Evolutionary conservation across 2,888 invertebrate species (phyloP).

Genomic region (Lacanobia oleracea): DNA sequence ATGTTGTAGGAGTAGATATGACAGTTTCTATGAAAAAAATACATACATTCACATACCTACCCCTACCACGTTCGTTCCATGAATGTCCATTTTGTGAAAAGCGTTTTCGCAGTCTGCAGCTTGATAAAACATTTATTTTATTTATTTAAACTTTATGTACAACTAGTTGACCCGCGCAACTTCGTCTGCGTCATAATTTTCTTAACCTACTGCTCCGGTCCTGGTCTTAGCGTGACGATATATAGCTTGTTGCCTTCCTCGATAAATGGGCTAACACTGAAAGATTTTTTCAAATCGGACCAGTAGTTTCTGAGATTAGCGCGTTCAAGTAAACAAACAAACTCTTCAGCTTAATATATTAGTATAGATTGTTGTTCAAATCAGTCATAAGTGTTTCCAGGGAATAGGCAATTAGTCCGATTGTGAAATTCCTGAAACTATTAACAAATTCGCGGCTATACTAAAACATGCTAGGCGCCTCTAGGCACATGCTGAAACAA

Average conservation of each 20-base stretch:
- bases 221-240: no score
- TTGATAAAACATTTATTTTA: background rate
- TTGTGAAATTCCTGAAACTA: constrained; percentile 6
- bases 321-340: no score
- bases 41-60: background rate
- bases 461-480: constrained; percentile 38
- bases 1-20: constrained; percentile 1
- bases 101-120: background rate
- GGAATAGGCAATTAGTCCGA: background rate
- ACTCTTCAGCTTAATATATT: no score
- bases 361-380: no score
- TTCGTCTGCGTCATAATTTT: no score
- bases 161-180: no score
- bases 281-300: no score
- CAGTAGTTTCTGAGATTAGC: no score
- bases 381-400: background rate
- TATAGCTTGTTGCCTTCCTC: no score
- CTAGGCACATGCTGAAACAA: constrained; percentile 31
- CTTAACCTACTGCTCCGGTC: no score
- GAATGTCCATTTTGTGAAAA: background rate
- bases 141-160: no score
- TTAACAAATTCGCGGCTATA: constrained; percentile 3
- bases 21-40: constrained; percentile 11
- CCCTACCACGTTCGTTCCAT: background rate
- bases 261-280: no score